A percentile compares a stretch with the other conserved stretches of the same genome.
Evolutionary conservation across 2,888 invertebrate genomes (phyloP).

Genomic region (Megamerina dolium): DNA sequence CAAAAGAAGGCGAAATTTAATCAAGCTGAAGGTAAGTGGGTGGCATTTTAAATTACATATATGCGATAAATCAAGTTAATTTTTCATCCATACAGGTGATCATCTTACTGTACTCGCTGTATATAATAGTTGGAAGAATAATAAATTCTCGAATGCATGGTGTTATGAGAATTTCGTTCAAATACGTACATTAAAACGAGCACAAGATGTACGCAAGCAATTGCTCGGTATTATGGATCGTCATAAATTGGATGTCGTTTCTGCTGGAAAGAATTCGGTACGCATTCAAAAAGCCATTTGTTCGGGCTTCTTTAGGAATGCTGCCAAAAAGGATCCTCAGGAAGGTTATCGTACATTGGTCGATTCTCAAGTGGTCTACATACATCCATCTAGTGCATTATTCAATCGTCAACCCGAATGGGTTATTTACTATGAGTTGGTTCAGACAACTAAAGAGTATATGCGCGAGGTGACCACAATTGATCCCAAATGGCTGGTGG

Average conservation of each 20-base stretch:
- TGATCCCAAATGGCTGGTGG: constrained; percentile 97
- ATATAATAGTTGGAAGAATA: constrained; percentile 98
- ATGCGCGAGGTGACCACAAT: constrained; percentile 98
- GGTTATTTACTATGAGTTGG: constrained; percentile 98
- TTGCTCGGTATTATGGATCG: constrained; percentile 96
- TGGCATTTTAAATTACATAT: background rate
- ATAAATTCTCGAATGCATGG: constrained; percentile 98
- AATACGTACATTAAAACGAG: constrained; percentile 90
- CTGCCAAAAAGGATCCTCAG: constrained; percentile 98
- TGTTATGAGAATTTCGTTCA: constrained; percentile 99
- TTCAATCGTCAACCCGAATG: constrained; percentile 99
- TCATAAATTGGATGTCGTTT: constrained; percentile 93
- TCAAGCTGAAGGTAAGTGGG: constrained; percentile 72
- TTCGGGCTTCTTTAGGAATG: constrained; percentile 97
- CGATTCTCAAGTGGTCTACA: constrained; percentile 97
- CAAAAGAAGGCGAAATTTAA: constrained; percentile 99
- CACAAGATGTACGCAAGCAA: constrained; percentile 97
- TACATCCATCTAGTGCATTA: constrained; percentile 95
- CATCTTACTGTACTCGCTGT: constrained; percentile 96
- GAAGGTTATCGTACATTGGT: constrained; percentile 96
- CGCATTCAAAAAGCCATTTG: constrained; percentile 97
- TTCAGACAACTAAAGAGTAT: constrained; percentile 98
- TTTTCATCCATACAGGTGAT: constrained; percentile 58
- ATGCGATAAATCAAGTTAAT: background rate
- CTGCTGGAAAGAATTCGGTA: constrained; percentile 92